Base-by-base conservation (phyloP, 2,888 invertebrate genomes). In the Mechanitis mazaeus region DNA sequence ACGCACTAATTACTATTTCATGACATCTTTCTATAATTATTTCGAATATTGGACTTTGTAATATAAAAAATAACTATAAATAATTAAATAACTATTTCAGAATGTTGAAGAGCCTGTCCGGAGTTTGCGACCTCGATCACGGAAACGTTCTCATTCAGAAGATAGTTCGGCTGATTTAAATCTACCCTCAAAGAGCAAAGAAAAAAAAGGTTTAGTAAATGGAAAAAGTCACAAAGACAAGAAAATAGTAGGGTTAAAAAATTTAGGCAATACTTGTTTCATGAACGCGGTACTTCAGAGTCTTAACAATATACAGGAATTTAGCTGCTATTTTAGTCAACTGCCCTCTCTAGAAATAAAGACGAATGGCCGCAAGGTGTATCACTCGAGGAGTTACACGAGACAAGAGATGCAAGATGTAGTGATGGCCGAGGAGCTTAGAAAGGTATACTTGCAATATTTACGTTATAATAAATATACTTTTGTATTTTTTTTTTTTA, bases 271-370 rank as follows among this genome's bases (percentile, higher is more conserved):
- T 79, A 96, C 95, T 58, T 96, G 95, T 82, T 96, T 95, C 78
- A 95, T 96, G 95, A 95, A 95, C 84, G 95, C 95, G 31, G 95
- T 95, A 64, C 85, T 96, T 64, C 96, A 96, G 80, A 95, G 95
- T 71, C 90, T 96, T 85, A 95, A 95, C 79, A 95, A 95, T 82
- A 95, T 95, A 76, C 94, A 95, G 80, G 94, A 95, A 76, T 96
- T 96, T 79, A 95, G 94, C 83, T 93, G 93, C 73, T 96, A 95
- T 81, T 94, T 96, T 73, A 95, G 94, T 78, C 93, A 94, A 78
- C 85, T 95, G 78, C 95, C 95, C 11, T 93, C 94, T 3, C 81
- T 95, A 68, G 95, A 95, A 75, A 81, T 87, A 70, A 92, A 92
- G 68, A 89, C 85, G 4, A 91, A 92, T 42, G 92, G 93, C 1